Evolutionary conservation across 2,888 invertebrate genomes (phyloP), one percentile per base, ranked within the genome.

Genomic region (Halictus ligatus): DNA sequence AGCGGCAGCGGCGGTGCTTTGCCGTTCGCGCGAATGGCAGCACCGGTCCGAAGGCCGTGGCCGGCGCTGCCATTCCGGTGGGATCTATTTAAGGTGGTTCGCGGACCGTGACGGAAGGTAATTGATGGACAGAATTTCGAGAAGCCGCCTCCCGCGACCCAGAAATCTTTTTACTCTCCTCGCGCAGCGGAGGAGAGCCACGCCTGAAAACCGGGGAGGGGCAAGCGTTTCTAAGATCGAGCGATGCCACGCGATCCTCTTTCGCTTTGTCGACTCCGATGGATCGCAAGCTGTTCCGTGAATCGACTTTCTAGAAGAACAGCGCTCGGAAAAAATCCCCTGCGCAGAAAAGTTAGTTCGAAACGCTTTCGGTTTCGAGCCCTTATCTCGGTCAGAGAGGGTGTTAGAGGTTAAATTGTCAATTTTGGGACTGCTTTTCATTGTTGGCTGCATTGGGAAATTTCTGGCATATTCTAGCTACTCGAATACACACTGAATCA

Each of bases 81-180:
- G 67, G 75, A 71, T 75, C 83, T 67, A 75, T 81, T 86, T 83
- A 83, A 77, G 60, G 46, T 46, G 78, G 6, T 35, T n/a, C 79
- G 54, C 48, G 69, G 35, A 82, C 82, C 82, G 82, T 85, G 77
- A 74, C 79, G 35, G 50, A 25, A 25, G 46, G 67, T 80, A 76
- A 76, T 60, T 64, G 81, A 79, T 58, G 81, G 78, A 80, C 77
- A 60, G 69, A 75, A 75, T 85, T 80, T 86, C 81, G 64, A 78
- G 79, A 82, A 71, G 29, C 25, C 64, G 35, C 48, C 29, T 25
- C 8, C 25, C n/a, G 35, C 48, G 75, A 78, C 54, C 43, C 25
- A n/a, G 50, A 77, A 73, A 67, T 74, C 80, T 46, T 25, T 73
- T 73, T 69, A 69, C 69, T 12, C 21, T 54, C 21, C 21, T 21